Percentiles rank a stretch among this genome's conserved stretches.
phyloP scores from a whole-genome alignment of 2,888 invertebrate genomes.

The Drosophila maculinotata region DNA sequence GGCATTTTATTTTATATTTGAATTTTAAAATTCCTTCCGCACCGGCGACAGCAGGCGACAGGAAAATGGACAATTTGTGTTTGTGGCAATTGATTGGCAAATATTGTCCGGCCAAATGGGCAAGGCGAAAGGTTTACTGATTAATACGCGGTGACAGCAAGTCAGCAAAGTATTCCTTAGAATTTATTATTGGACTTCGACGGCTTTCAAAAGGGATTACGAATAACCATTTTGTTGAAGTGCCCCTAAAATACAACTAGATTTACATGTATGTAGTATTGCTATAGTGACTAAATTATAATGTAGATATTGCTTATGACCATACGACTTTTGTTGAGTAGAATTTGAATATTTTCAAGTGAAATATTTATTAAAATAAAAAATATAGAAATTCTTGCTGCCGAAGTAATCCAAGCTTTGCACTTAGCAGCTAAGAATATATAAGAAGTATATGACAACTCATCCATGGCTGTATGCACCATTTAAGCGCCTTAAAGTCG shows the following conservation, averaged over 20 bases:
- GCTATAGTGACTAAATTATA: too few relatives aligned
- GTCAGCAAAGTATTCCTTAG: slow-evolving; percentile 32
- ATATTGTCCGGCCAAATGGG: slow-evolving; percentile 76
- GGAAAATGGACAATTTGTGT: slow-evolving; percentile 85
- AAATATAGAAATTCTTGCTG: not conserved
- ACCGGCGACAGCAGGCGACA: slow-evolving; percentile 76
- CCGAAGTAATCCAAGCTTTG: slow-evolving; percentile 42
- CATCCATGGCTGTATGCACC: slow-evolving; percentile 57
- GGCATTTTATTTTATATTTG: slow-evolving; percentile 83
- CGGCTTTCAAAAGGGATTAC: not conserved
- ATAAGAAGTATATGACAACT: slow-evolving; percentile 37
- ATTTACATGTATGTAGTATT: too few relatives aligned
- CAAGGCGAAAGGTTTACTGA: slow-evolving; percentile 71
- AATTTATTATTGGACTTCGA: slow-evolving; percentile 8
- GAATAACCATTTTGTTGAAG: too few relatives aligned
- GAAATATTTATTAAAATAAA: not conserved
- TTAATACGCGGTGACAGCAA: slow-evolving; percentile 76
- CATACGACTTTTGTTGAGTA: too few relatives aligned
- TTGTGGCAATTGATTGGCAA: slow-evolving; percentile 85
- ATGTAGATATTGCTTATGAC: too few relatives aligned
- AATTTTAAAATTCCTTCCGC: slow-evolving; percentile 83
- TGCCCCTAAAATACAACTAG: too few relatives aligned
- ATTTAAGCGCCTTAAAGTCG: slow-evolving; percentile 69
- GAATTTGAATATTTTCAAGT: too few relatives aligned
- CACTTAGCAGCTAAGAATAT: slow-evolving; percentile 35